Conservation (phyloP, 1,140 invertebrate genomes). For the Trichonephila inaurata region DNA sequence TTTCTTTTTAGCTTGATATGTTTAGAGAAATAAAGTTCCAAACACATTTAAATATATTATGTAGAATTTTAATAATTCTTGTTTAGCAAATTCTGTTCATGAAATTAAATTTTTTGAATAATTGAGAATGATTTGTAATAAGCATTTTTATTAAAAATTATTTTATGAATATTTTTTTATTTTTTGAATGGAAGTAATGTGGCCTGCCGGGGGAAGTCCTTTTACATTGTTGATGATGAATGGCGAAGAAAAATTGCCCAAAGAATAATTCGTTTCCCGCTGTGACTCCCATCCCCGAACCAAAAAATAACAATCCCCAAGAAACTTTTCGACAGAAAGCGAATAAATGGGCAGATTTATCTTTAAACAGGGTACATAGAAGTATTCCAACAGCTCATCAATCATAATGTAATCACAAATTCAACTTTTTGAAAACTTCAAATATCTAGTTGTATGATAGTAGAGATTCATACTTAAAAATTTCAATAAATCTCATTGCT, state of each 20-base stretch:
- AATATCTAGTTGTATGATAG: no score
- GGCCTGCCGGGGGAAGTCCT: constrained; percentile 87
- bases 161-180: background rate
- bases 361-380: constrained; percentile 82
- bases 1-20: no score
- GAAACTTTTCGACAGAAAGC: constrained; percentile 94
- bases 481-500: no score
- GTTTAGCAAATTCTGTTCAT: no score
- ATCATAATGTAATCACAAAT: background rate
- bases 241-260: constrained; percentile 94
- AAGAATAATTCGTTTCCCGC: constrained; percentile 92
- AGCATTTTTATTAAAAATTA: no score
- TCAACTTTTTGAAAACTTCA: no score
- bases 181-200: constrained; percentile 84
- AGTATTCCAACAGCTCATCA: background rate
- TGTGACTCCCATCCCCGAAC: constrained; percentile 93
- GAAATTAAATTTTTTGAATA: no score
- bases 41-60: no score
- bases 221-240: constrained; percentile 93
- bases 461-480: no score
- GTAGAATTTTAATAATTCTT: no score
- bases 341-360: constrained; percentile 92
- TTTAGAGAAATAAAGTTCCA: no score
- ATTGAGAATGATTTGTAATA: no score
- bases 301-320: constrained; percentile 94